These are phyloP conservation scores for Aeoliscus strigatus DNA, from an alignment of 2,797 vertebrate species.

Conservation along the genomic window DNA sequence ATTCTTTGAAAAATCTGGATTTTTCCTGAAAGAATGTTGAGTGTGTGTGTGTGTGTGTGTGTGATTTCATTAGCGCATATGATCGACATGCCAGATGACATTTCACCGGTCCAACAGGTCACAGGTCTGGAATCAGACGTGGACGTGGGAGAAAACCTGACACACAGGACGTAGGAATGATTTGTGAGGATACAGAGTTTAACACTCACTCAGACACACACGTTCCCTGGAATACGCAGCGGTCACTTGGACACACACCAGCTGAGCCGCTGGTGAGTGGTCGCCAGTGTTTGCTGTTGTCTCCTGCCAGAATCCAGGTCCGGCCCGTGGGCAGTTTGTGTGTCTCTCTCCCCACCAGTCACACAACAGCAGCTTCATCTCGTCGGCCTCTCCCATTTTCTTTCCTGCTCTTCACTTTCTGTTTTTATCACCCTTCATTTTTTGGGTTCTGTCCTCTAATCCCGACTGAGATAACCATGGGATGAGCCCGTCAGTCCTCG, in stretches of 20 bases:
- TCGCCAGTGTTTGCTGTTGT: constrained; percentile 40
- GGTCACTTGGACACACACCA: too few species aligned
- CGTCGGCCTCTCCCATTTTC: constrained; percentile 15
- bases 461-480: constrained; percentile 61
- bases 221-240: too few species aligned
- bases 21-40: too few species aligned
- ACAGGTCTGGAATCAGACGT: too few species aligned
- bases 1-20: background rate
- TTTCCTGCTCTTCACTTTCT: constrained; percentile 32
- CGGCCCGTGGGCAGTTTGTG: background rate
- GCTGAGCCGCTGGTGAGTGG: constrained; percentile 23
- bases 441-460: constrained; percentile 52
- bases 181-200: too few species aligned
- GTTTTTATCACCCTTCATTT: constrained; percentile 25
- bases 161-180: too few species aligned
- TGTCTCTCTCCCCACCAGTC: constrained; percentile 9
- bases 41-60: too few species aligned
- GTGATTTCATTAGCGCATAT: too few species aligned
- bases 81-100: too few species aligned
- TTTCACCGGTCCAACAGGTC: too few species aligned
- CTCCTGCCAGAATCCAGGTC: constrained; percentile 32
- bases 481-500: constrained; percentile 53
- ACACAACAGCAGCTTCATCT: constrained; percentile 9
- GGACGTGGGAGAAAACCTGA: too few species aligned
- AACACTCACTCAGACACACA: too few species aligned